Evolutionary conservation across 2,797 vertebrate genomes (phyloP).

Genomic region (Anguilla anguilla): DNA sequence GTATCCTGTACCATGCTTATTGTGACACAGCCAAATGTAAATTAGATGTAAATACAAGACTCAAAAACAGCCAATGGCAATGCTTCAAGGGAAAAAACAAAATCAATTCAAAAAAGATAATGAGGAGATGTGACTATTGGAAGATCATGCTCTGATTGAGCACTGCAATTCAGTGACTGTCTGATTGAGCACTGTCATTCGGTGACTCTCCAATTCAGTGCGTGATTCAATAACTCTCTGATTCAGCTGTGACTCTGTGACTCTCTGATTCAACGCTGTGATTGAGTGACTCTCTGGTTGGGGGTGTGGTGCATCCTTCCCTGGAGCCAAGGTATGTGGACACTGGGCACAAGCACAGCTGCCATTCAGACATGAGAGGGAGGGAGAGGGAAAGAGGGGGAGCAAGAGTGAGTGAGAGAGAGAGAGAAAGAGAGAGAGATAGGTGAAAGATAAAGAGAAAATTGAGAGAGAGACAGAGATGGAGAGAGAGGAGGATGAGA

Average conservation of each 20-base stretch:
- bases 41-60: neutral
- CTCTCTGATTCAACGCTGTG: neutral
- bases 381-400: slow-evolving; percentile 31
- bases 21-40: neutral
- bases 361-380: neutral
- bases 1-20: neutral
- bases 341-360: neutral
- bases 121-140: neutral
- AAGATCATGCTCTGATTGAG: neutral
- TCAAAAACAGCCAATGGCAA: neutral
- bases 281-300: neutral
- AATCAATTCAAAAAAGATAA: neutral
- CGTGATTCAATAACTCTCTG: too few species aligned
- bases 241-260: neutral
- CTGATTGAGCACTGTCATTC: neutral
- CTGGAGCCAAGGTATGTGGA: neutral
- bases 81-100: neutral
- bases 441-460: neutral
- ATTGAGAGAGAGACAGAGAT: slow-evolving; percentile 44
- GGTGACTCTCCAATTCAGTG: too few species aligned
- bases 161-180: neutral
- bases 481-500: slow-evolving; percentile 63
- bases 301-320: neutral
- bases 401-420: neutral
- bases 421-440: neutral